Evolutionary conservation across 2,888 invertebrate species (phyloP), one percentile per base, ranked within the genome.

Genomic region (Thelaira solivaga): DNA sequence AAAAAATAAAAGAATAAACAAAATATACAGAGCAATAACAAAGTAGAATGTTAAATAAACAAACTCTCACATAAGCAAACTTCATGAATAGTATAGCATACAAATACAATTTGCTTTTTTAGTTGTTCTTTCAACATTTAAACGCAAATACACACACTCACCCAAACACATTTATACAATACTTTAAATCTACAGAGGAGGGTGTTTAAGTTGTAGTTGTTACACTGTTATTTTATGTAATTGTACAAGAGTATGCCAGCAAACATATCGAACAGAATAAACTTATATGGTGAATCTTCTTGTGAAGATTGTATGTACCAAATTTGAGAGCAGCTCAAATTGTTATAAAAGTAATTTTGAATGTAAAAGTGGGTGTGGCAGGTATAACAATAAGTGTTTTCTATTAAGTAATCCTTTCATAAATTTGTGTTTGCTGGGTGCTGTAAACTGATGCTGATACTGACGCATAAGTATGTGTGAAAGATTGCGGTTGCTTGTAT

Each of bases 71-170:
- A 61, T 59, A 53, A 62, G 29, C 43, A 78, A 74, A 71, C 41
- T 65, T 51, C 59, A 69, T 53, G 64, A 57, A 71, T 55, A 49
- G 43, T 53, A 24, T 7, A 43, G 51, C 22, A 65, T 59, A 65
- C 59, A 71, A 71, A 53, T 65, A 59, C 49, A 74, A 78, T 65
- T 65, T 76, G 57, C 57, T 72, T n/a, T n/a, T n/a, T n/a, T 71
- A 64, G 59, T 34, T 41, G n/a, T 72, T 61, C 43, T 65, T 45
- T 57, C 31, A 39, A 20, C 45, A 65, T 71, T 51, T 59, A 29
- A 26, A 26, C 11, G 26, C 49, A 57, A 10, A 73, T 11, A 22
- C 1, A 55, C 16, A 65, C 39, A 57, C 8, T 4, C 34, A 31
- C 5, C 6, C 20, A 26, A 16, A 41, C 10, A 2, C n/a, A 24